A percentile compares a stretch with the other conserved stretches of the same genome.
phyloP scores from a whole-genome alignment of 2,113 vertebrate genomes.

The Oryzias melastigma region DNA sequence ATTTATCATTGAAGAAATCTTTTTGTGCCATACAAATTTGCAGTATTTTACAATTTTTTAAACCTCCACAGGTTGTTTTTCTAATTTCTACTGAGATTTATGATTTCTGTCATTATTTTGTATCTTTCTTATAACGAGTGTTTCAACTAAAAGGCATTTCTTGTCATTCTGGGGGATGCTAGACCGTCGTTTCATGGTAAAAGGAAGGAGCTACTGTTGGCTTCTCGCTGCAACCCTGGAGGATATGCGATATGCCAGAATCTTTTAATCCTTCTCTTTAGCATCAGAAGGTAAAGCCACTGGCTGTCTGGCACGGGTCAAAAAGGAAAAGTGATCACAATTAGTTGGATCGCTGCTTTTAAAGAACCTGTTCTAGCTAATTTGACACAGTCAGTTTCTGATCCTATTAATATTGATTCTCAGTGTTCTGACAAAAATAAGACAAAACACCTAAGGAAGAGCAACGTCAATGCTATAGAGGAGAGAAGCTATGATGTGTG shows the following conservation, averaged over 20 bases:
- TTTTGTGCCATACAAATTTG: neutral
- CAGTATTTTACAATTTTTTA: no score
- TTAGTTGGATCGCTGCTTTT: constrained; percentile 42
- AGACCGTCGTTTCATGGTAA: constrained; percentile 46
- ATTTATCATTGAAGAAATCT: constrained; percentile 6
- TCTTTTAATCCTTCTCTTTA: constrained; percentile 57
- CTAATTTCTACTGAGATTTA: no score
- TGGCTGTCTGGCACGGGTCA: constrained; percentile 60
- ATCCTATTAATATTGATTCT: constrained; percentile 37
- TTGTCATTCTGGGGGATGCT: constrained; percentile 28
- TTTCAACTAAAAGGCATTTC: neutral
- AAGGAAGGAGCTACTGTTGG: constrained; percentile 50
- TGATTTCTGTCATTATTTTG: no score
- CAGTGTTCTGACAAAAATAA: constrained; percentile 32
- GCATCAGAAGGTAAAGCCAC: constrained; percentile 60
- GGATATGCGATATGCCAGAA: constrained; percentile 47
- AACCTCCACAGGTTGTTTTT: no score
- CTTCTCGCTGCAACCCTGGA: constrained; percentile 41
- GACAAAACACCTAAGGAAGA: constrained; percentile 13
- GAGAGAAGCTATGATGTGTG: constrained; percentile 21
- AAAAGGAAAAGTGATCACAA: constrained; percentile 61
- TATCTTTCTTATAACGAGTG: no score
- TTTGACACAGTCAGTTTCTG: constrained; percentile 25
- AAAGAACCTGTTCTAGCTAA: constrained; percentile 44
- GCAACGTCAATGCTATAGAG: constrained; percentile 15